A percentile compares a stretch with the other conserved stretches of the same genome.
Conservation (phyloP, 2,888 invertebrate genomes). For the Gari tellinella region DNA sequence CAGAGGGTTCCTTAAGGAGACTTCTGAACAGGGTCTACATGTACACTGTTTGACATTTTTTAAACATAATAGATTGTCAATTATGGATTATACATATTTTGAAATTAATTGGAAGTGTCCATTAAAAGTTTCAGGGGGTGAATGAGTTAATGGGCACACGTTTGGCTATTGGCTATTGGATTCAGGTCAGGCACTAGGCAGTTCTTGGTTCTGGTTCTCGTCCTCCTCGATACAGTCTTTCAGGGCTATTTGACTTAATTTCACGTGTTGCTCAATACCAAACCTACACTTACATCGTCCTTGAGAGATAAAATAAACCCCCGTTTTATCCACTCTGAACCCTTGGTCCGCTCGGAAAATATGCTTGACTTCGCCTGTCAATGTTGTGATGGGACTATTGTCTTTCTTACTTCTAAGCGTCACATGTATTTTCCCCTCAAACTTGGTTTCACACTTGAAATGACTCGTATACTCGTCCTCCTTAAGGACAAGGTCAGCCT, state of each 20-base stretch:
- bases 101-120: no score
- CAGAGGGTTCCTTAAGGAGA: no score
- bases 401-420: constrained; percentile 82
- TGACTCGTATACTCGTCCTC: constrained; percentile 82
- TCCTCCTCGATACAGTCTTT: constrained; percentile 26
- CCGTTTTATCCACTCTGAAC: constrained; percentile 73
- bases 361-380: constrained; percentile 80
- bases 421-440: constrained; percentile 82
- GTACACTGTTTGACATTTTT: no score
- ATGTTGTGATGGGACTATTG: constrained; percentile 80
- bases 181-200: no score
- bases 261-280: constrained; percentile 84
- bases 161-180: no score
- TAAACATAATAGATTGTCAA: no score
- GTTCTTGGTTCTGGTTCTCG: constrained; percentile 33
- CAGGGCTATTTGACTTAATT: constrained; percentile 75
- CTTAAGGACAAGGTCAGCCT: constrained; percentile 81
- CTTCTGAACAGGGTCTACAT: no score
- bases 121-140: no score
- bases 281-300: constrained; percentile 84
- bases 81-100: no score
- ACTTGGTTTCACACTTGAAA: constrained; percentile 80
- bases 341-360: constrained; percentile 78
- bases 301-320: constrained; percentile 74
- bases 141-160: no score